phyloP scores from a whole-genome alignment of 2,888 invertebrate genomes.

The Cataglyphis rosenhaueri region DNA sequence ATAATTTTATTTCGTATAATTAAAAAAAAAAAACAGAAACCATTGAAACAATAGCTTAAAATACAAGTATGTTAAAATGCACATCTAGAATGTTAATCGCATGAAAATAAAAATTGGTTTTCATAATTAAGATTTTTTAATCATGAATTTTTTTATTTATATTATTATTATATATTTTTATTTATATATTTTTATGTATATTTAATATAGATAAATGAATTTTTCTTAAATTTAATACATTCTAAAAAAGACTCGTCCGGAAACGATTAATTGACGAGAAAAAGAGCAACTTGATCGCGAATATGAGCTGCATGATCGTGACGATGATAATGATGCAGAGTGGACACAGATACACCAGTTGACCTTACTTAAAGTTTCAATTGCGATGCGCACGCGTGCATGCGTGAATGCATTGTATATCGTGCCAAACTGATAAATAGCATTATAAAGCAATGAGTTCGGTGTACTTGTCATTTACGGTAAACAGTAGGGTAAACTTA shows the following conservation, averaged over 20 bases:
- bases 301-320: conserved; percentile 1
- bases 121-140: background rate
- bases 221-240: background rate
- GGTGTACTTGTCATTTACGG: background rate
- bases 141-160: background rate
- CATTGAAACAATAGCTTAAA: background rate
- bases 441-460: conserved; percentile 39
- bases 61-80: background rate
- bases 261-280: background rate
- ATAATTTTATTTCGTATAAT: too few species aligned
- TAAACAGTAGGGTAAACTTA: background rate
- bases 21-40: background rate
- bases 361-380: conserved; percentile 76
- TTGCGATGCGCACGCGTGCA: conserved; percentile 42
- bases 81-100: background rate
- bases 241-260: background rate
- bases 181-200: too few species aligned
- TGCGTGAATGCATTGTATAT: conserved; percentile 22
- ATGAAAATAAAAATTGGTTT: background rate
- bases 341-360: conserved; percentile 72
- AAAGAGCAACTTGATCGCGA: conserved; percentile 9
- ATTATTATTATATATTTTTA: too few species aligned
- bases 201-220: background rate
- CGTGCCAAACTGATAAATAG: conserved; percentile 38
- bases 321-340: conserved; percentile 31